These are phyloP conservation scores for Gopherus evgoodei DNA, from an alignment of 2,113 vertebrate species.

Conservation along the genomic window DNA sequence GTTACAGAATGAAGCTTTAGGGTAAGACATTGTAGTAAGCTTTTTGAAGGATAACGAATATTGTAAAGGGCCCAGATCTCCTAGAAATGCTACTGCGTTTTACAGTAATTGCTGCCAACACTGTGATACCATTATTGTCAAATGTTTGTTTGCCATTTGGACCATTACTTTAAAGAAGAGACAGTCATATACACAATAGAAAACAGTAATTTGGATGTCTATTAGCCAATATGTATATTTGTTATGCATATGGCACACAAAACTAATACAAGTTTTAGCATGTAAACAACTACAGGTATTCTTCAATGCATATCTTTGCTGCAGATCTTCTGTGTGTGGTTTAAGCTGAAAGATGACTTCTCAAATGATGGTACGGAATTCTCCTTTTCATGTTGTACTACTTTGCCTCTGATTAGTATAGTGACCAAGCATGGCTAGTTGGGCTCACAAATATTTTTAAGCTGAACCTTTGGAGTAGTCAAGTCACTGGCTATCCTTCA, in stretches of 20 bases:
- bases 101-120: background rate
- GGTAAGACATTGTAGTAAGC: rapidly evolving
- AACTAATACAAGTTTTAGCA: background rate
- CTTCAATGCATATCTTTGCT: background rate
- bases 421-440: background rate
- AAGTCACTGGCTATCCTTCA: background rate
- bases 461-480: background rate
- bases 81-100: background rate
- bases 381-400: background rate
- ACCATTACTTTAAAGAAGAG: background rate
- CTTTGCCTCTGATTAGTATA: background rate
- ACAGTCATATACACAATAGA: background rate
- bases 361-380: background rate
- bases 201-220: background rate
- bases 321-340: background rate
- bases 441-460: background rate
- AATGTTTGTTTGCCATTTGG: background rate
- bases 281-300: background rate
- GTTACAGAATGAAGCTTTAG: background rate
- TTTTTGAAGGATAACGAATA: background rate
- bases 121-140: background rate
- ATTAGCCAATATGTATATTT: background rate
- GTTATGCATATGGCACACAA: background rate
- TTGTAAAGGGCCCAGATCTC: background rate
- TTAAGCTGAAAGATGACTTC: background rate